Evolutionary conservation across 2,113 vertebrate genomes (phyloP).

Genomic region (Heloderma charlesbogerti): DNA sequence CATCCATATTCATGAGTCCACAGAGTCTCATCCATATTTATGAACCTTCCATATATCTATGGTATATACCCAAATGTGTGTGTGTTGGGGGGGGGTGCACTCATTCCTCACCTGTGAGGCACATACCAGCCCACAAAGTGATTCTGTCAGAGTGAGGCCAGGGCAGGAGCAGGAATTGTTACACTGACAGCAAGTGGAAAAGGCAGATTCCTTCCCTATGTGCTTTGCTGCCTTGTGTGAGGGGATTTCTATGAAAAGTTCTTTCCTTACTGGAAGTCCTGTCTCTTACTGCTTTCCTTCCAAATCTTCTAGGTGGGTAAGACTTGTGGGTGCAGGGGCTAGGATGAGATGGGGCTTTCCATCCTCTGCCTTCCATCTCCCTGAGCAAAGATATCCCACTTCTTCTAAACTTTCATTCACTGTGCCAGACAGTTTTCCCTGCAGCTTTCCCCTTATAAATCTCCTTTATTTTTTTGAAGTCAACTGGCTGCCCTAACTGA

Average conservation of each 20-base stretch:
- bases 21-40: slow-evolving; percentile 70
- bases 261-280: not conserved
- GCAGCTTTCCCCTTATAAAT: not conserved
- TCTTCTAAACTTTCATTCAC: not conserved
- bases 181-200: not conserved
- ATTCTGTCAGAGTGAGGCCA: not conserved
- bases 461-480: not conserved
- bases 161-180: slow-evolving; percentile 1
- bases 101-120: not conserved
- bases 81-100: not conserved
- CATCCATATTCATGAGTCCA: slow-evolving; percentile 75
- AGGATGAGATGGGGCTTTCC: not conserved
- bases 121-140: slow-evolving; percentile 11
- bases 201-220: not conserved
- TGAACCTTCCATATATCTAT: slow-evolving; percentile 42
- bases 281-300: not conserved
- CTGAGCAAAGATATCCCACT: not conserved
- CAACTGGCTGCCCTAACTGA: not conserved
- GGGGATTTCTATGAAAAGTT: not conserved
- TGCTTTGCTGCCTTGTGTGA: not conserved
- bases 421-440: not conserved
- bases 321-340: not conserved
- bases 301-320: not conserved
- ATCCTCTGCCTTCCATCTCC: not conserved
- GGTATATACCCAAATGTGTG: slow-evolving; percentile 4